These are phyloP conservation scores for Cossypha caffra DNA, from an alignment of 2,797 vertebrate genomes.

Conservation along the genomic window DNA sequence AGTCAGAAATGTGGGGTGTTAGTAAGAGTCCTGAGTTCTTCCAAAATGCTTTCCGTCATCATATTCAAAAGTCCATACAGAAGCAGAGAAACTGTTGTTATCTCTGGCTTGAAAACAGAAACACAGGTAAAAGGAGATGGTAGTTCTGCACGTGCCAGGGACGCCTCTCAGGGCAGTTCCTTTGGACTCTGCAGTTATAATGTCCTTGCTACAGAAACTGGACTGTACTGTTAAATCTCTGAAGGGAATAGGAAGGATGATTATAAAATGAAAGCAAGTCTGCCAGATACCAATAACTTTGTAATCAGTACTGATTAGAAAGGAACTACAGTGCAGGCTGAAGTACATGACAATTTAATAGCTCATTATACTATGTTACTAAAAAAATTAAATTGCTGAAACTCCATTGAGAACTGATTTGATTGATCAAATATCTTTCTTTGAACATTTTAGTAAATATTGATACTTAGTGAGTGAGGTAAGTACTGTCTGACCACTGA, in stretches of 20 bases:
- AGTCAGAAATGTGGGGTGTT: rapidly evolving
- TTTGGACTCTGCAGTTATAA: not conserved
- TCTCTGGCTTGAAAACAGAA: not conserved
- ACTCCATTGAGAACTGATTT: not conserved
- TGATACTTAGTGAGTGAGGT: conserved; percentile 29
- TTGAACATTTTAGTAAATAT: conserved; percentile 51
- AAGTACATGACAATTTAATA: conserved; percentile 23
- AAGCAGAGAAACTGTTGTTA: not conserved
- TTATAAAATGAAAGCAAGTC: not conserved
- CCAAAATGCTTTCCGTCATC: not conserved
- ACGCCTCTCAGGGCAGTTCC: not conserved
- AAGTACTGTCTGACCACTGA: not conserved
- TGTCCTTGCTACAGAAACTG: not conserved
- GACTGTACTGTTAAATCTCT: not conserved
- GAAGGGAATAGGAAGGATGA: not conserved
- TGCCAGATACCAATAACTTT: not conserved
- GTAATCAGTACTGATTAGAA: conserved; percentile 38
- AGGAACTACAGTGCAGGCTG: not conserved
- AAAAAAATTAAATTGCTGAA: conserved; percentile 48
- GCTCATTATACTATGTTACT: conserved; percentile 31
- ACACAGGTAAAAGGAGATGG: not conserved
- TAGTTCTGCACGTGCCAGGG: not conserved
- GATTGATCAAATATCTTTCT: conserved; percentile 4
- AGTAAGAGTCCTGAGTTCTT: not conserved
- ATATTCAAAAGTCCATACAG: not conserved